phyloP scores from a whole-genome alignment of 2,888 invertebrate genomes.

The Thera obeliscata region DNA sequence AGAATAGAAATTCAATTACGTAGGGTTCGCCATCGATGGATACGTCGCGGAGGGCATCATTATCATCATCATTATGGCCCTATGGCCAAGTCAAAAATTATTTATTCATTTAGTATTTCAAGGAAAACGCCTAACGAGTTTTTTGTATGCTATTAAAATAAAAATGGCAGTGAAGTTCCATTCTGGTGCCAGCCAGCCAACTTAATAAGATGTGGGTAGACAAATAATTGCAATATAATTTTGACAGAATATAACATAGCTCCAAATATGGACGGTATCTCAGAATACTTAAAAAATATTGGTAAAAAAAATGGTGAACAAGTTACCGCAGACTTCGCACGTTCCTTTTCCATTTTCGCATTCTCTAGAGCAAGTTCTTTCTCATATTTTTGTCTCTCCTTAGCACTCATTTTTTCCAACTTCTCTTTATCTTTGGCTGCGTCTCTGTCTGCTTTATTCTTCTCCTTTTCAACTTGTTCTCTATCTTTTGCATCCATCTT shows the following conservation, averaged over 20 bases:
- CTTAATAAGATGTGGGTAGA: too few species aligned
- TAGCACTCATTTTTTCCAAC: slow-evolving; percentile 23
- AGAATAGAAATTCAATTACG: too few species aligned
- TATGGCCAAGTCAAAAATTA: too few species aligned
- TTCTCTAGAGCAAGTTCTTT: slow-evolving; percentile 25
- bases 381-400: slow-evolving; percentile 29
- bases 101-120: too few species aligned
- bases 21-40: too few species aligned
- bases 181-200: too few species aligned
- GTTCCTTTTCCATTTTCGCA: slow-evolving; percentile 17
- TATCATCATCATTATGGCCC: too few species aligned
- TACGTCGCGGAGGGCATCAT: too few species aligned
- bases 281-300: not conserved
- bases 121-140: too few species aligned
- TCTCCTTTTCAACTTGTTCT: slow-evolving; percentile 19
- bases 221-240: too few species aligned
- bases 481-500: slow-evolving; percentile 19
- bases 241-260: not conserved
- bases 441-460: slow-evolving; percentile 27
- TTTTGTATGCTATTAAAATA: too few species aligned
- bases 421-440: slow-evolving; percentile 26
- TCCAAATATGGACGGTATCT: not conserved
- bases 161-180: too few species aligned
- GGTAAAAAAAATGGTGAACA: not conserved
- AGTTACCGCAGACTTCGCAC: slow-evolving; percentile 21